Conservation (phyloP, 2,888 invertebrate genomes). For the Pandemis cinnamomeana region DNA sequence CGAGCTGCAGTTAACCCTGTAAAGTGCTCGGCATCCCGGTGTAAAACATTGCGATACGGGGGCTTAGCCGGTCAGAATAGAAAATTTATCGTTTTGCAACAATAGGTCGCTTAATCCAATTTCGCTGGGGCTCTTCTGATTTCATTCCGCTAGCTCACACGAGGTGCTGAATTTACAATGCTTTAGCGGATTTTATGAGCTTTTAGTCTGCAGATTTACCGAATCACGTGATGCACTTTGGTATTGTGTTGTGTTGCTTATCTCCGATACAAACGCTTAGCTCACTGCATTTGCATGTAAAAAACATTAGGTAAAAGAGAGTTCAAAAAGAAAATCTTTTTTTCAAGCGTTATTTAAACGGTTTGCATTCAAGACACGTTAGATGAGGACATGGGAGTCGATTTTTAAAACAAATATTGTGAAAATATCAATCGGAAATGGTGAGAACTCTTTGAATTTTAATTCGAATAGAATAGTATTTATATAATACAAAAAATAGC, state of each 20-base stretch:
- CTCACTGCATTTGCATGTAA: not conserved
- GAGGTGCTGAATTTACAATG: slow-evolving; percentile 51
- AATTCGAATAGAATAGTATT: too few species aligned
- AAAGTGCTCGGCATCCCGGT: slow-evolving; percentile 47
- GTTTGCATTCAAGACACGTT: too few species aligned
- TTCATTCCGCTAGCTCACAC: slow-evolving; percentile 62
- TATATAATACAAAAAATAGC: too few species aligned
- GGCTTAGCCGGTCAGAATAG: slow-evolving; percentile 67
- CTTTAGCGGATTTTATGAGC: slow-evolving; percentile 32
- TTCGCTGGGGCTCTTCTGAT: slow-evolving; percentile 62
- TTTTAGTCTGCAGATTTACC: slow-evolving; percentile 34
- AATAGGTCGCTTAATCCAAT: slow-evolving; percentile 73
- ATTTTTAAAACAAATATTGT: too few species aligned
- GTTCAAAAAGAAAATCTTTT: not conserved
- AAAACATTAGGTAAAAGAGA: not conserved
- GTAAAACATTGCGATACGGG: slow-evolving; percentile 62
- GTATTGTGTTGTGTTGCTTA: not conserved
- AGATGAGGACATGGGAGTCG: too few species aligned
- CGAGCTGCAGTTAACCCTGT: slow-evolving; percentile 44
- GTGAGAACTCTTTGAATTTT: too few species aligned
- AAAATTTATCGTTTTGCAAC: slow-evolving; percentile 75
- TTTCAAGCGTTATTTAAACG: too few species aligned
- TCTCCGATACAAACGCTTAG: slow-evolving; percentile 1
- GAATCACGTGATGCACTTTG: not conserved
- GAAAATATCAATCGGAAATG: too few species aligned